These are phyloP conservation scores for Taeniopygia guttata DNA, from an alignment of 2,797 vertebrate genomes.

Conservation along the genomic window DNA sequence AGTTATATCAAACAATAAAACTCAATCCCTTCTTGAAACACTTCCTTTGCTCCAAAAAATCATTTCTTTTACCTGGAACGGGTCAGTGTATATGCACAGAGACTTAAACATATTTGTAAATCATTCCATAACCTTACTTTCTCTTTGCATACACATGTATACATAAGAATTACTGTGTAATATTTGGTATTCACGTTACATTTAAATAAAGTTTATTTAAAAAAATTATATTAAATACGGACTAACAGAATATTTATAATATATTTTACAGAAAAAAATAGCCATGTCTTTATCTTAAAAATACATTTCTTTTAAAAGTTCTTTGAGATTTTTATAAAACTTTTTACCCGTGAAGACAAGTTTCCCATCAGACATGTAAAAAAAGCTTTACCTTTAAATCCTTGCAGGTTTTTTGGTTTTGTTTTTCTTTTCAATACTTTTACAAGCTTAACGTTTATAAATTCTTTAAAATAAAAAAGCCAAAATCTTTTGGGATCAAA, in stretches of 20 bases:
- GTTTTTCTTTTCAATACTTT: neutral
- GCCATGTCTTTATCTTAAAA: slow-evolving; percentile 60
- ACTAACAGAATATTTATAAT: slow-evolving; percentile 67
- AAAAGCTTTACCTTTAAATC: slow-evolving; percentile 52
- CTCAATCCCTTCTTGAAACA: neutral
- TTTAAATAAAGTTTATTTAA: slow-evolving; percentile 82
- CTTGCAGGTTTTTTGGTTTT: neutral
- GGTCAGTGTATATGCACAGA: neutral
- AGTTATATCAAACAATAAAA: neutral
- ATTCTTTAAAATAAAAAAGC: slow-evolving; percentile 18
- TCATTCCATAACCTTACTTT: neutral
- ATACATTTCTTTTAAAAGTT: slow-evolving; percentile 47
- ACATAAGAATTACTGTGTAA: slow-evolving; percentile 5
- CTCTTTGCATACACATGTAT: neutral
- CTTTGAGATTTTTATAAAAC: slow-evolving; percentile 65
- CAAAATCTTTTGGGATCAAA: slow-evolving; percentile 41
- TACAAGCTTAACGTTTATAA: neutral
- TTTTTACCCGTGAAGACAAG: slow-evolving; percentile 82
- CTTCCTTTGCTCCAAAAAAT: neutral
- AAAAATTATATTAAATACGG: slow-evolving; percentile 84
- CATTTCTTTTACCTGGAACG: neutral
- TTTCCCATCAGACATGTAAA: slow-evolving; percentile 67
- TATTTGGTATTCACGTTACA: slow-evolving; percentile 55
- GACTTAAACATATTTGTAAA: neutral
- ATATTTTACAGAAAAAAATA: slow-evolving; percentile 65